A percentile compares a stretch with the other conserved stretches of the same genome.
These are phyloP conservation scores for Myotis davidii DNA, from an alignment of 2,113 vertebrate species.

Conservation along the genomic window DNA sequence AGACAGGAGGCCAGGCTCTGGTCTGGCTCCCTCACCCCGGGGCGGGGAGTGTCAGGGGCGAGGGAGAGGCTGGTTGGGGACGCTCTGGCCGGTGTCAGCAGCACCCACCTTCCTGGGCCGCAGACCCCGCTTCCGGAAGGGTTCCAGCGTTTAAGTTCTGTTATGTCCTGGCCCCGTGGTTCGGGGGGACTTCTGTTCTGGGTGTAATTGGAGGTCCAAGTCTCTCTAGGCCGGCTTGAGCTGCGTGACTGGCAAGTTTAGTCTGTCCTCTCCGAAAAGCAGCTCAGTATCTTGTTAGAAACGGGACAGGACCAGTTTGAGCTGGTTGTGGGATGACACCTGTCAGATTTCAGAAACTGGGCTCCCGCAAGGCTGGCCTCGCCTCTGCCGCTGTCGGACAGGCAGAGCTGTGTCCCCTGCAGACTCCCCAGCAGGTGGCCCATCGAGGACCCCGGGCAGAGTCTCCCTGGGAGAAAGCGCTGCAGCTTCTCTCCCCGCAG, in stretches of 20 bases:
- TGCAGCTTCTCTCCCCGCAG: slow-evolving; percentile 55
- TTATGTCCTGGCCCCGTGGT: background rate
- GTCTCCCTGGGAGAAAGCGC: background rate
- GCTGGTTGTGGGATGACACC: background rate
- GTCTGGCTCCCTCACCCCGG: background rate
- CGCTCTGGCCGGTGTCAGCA: background rate
- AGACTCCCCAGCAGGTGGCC: background rate
- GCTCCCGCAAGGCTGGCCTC: background rate
- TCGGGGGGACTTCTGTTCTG: background rate
- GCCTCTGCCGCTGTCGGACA: background rate
- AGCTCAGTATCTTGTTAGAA: background rate
- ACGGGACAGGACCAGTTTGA: background rate
- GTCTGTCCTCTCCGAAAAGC: background rate
- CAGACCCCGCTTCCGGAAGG: background rate
- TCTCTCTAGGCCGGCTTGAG: background rate
- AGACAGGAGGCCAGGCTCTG: background rate
- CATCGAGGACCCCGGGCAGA: background rate
- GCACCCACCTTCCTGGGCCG: background rate
- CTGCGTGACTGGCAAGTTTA: background rate
- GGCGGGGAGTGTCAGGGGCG: background rate
- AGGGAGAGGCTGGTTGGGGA: background rate
- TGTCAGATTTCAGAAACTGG: background rate
- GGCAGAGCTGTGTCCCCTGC: background rate
- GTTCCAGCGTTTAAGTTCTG: background rate
- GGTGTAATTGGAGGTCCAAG: background rate